Base-by-base conservation (phyloP, 1,140 invertebrate genomes). In the Subanguina moxae region DNA sequence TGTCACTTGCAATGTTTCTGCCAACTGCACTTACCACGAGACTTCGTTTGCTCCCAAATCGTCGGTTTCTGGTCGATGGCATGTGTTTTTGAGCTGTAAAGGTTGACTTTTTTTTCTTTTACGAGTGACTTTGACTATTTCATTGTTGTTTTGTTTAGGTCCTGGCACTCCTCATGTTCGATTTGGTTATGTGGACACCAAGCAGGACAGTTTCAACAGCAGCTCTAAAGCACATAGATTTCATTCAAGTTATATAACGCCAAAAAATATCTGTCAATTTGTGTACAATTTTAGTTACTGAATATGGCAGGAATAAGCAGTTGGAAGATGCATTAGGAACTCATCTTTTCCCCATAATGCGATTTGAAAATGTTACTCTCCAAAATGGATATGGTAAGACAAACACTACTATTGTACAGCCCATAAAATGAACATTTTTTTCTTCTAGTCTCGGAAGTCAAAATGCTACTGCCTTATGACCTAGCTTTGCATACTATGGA, bases 361-460 rank as follows among this genome's bases (percentile, higher is more conserved):
- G 42, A 19, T 74, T 73, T 23, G 78, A 81, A n/a, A 78, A 68
- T 57, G 32, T 77, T 5, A 76, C 73, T 38, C 57, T 79, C 30
- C 45, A 58, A 21, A 77, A 74, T 65, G 76, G 76, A 15, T 38
- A 42, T 27, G 73, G 71, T 77, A 30, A 56, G 59, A 23, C 25
- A 64, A 64, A 64, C n/a, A 68, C 1, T 68, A n/a, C 67, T 32
- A 28, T 67, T 52, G 19, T 21, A 43, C 0, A 23, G 19, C 15
- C 28, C 19, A 70, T 9, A 17, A 70, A 19, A 27, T 52, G 1
- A 52, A 15, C 38, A 17, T 23, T 42, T 17, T 13, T 45, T 21
- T 43, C 32, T 57, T 76, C 65, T 48, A 76, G 76, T 63, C 42
- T 38, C 72, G 8, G 42, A 57, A n/a, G 67, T 67, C 13, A 78